These are phyloP conservation scores for Microcebus griseorufus DNA, from an alignment of 2,113 vertebrate species.

Conservation along the genomic window DNA sequence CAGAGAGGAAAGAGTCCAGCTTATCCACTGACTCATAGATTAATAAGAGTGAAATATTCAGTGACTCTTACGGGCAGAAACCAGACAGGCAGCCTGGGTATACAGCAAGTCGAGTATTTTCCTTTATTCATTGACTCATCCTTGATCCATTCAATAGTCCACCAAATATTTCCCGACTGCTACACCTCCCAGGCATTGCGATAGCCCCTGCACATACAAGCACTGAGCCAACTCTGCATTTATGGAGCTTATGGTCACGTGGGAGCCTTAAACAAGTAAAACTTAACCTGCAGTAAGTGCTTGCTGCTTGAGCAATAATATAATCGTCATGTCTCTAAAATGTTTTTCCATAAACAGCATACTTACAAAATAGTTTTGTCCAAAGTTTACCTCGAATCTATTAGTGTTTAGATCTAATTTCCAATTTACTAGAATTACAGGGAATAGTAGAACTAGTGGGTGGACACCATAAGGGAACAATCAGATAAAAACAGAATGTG, in stretches of 20 bases:
- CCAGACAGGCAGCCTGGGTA: neutral
- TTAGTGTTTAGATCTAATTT: neutral
- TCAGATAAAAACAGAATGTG: neutral
- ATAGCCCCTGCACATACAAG: neutral
- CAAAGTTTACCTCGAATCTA: neutral
- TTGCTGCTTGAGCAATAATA: neutral
- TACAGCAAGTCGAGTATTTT: neutral
- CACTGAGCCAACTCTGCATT: neutral
- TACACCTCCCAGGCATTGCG: accelerated
- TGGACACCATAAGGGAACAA: neutral
- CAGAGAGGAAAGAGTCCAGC: neutral
- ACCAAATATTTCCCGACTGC: neutral
- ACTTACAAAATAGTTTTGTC: neutral
- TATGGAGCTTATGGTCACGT: neutral
- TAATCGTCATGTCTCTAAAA: neutral
- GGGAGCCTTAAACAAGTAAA: neutral
- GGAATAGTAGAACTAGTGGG: neutral
- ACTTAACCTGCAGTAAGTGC: neutral
- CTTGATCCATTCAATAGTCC: neutral
- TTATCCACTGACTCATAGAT: neutral
- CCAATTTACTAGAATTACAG: neutral
- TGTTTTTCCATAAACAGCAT: neutral
- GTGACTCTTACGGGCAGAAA: neutral
- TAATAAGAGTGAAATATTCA: neutral
- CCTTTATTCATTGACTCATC: neutral